These are phyloP conservation scores for Mechanitis messenoides DNA, from an alignment of 2,888 invertebrate genomes.

Conservation along the genomic window DNA sequence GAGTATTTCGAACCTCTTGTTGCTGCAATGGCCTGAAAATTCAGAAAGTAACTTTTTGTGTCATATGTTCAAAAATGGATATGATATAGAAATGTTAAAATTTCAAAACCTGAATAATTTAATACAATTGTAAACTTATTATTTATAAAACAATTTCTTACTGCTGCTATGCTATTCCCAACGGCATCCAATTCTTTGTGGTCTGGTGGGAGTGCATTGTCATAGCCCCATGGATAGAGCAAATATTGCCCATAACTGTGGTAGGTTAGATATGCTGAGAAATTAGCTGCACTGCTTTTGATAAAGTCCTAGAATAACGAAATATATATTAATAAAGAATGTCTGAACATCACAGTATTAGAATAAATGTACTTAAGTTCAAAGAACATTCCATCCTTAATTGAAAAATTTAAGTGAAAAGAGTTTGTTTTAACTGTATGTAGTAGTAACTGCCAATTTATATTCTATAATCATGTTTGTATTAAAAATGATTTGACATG, in stretches of 20 bases:
- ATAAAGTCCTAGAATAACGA: slow-evolving; percentile 67
- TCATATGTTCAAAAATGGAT: no score
- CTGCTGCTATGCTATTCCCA: slow-evolving; percentile 82
- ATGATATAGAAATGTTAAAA: no score
- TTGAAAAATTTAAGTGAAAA: no score
- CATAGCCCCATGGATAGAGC: slow-evolving; percentile 92
- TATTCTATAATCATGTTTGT: no score
- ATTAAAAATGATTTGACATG: not conserved
- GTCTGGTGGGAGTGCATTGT: slow-evolving; percentile 82
- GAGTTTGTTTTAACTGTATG: no score
- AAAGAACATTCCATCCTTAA: no score
- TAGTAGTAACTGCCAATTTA: no score
- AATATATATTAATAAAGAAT: not conserved
- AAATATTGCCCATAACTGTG: slow-evolving; percentile 92
- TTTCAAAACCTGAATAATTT: no score
- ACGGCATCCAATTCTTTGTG: slow-evolving; percentile 81
- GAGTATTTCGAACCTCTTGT: slow-evolving; percentile 80
- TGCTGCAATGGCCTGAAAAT: slow-evolving; percentile 76
- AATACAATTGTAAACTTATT: no score
- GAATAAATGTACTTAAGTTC: no score
- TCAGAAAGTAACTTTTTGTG: no score
- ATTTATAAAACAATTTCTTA: slow-evolving; percentile 38
- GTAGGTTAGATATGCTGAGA: slow-evolving; percentile 85
- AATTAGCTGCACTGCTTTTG: slow-evolving; percentile 67
- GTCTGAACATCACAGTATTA: not conserved